Evolutionary conservation across 2,113 vertebrate species (phyloP).

Genomic region (Cephalopholis sonnerati): DNA sequence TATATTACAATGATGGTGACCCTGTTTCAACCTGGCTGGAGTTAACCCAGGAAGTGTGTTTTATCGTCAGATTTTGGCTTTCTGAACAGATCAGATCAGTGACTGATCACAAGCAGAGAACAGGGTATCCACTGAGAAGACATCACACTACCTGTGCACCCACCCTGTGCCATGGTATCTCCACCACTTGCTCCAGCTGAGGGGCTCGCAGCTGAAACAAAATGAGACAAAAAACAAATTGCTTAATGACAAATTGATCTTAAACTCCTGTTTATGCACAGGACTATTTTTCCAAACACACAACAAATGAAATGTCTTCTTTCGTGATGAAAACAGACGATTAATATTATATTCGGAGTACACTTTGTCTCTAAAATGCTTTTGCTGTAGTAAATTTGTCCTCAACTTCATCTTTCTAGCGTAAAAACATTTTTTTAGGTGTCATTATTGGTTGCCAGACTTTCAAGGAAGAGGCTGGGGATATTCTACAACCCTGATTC

Average conservation of each 20-base stretch:
- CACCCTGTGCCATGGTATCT: background rate
- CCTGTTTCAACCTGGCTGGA: too few relatives aligned
- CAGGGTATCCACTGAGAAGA: background rate
- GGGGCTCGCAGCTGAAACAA: slow-evolving; percentile 16
- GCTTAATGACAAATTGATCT: background rate
- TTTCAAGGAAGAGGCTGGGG: too few relatives aligned
- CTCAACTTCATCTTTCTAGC: background rate
- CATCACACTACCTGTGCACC: background rate
- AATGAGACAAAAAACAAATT: background rate
- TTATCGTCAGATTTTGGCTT: background rate
- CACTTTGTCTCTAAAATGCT: background rate
- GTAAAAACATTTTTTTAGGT: background rate
- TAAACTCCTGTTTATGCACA: background rate
- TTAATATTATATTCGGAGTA: background rate
- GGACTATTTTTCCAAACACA: background rate
- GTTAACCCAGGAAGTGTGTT: background rate
- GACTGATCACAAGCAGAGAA: background rate
- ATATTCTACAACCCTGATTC: too few relatives aligned
- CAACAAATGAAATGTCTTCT: background rate
- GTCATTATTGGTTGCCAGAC: background rate
- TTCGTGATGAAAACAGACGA: background rate
- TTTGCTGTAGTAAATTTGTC: background rate
- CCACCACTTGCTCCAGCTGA: background rate
- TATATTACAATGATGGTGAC: too few relatives aligned
- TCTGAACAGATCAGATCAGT: background rate